Percentiles rank a stretch among this genome's conserved stretches.
Evolutionary conservation across 2,797 vertebrate species (phyloP).

Genomic region (Sorex maritimensis): DNA sequence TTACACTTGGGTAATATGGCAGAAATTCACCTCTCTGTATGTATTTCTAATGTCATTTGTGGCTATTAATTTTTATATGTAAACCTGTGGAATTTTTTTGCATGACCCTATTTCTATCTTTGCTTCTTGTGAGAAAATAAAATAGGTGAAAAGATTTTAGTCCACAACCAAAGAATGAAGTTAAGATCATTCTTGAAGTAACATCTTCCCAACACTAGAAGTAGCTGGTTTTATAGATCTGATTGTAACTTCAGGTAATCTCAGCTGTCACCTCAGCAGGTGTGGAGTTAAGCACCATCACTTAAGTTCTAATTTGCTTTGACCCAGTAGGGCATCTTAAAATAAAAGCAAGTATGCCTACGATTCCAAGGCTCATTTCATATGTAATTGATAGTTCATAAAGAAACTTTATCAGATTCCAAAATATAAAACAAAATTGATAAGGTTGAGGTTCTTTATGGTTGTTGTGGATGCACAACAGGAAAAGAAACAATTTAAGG

Average conservation of each 20-base stretch:
- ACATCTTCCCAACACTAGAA: background rate
- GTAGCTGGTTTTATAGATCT: no score
- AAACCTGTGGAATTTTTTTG: background rate
- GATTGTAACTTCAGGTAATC: background rate
- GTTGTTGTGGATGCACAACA: conserved; percentile 88
- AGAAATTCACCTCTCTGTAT: background rate
- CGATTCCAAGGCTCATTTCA: conserved; percentile 90
- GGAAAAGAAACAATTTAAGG: conserved; percentile 89
- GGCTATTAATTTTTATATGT: conserved; percentile 5
- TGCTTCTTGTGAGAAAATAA: conserved; percentile 51
- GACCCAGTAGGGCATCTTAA: conserved; percentile 83
- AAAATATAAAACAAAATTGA: conserved; percentile 86
- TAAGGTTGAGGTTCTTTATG: conserved; percentile 88
- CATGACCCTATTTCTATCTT: background rate
- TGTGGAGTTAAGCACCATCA: conserved; percentile 77
- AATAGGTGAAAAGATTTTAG: conserved; percentile 34
- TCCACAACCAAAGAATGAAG: background rate
- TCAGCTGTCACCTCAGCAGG: background rate
- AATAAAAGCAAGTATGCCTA: conserved; percentile 86
- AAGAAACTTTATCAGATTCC: conserved; percentile 87
- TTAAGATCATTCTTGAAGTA: conserved; percentile 10
- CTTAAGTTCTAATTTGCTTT: conserved; percentile 87
- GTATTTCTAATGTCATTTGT: background rate
- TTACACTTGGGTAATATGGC: background rate
- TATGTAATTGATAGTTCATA: conserved; percentile 89